Base-by-base conservation (phyloP, 1,140 invertebrate species). In the Doryteuthis pealeii region DNA sequence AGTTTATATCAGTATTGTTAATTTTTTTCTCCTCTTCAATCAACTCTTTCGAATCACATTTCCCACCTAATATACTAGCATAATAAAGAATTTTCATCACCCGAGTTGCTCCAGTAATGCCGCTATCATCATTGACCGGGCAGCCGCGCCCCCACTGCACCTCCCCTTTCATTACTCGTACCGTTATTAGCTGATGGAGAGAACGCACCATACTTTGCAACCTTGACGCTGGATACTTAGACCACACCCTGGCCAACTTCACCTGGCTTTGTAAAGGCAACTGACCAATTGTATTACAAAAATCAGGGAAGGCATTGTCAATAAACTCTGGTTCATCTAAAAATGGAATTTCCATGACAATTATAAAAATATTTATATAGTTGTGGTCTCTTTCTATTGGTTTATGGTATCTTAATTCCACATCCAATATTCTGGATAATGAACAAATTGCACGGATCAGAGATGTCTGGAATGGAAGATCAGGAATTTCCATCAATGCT, bases 331-430 rank as follows among this genome's bases (percentile, higher is more conserved):
- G 91, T 72, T 90, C 91, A 81, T 94, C 93, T 33, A 96, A 89
- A 73, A 92, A 91, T 10, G 94, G 94, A 77, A 96, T 93, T 89
- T 97, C 95, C 84, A 96, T 94, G 26, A 95, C 92, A 76, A 96
- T 95, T 31, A 96, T 89, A 80, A 96, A 93, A 58, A 94, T 93
- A 82, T 95, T 94, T 31, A 93, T 84, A 32, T 91, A 87, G 75
- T 88, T 83, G 45, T 89, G 88, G 77, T 87, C 87, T 85, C 88
- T 82, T 87, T 90, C 87, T 14, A 76, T 54, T 15, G 77, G 74
- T 33, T 89, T 88, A 81, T 90, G 78, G 80, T 92, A 90, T 82
- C 92, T 89, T 70, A 95, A 87, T 82, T 95, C 93, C 86, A 94
- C 91, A 82, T 92, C 91, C 74, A 95, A 89, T 78, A 90, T 91